Base-by-base conservation (phyloP, 2,113 vertebrate species). In the Callocephalon fimbriatum region DNA sequence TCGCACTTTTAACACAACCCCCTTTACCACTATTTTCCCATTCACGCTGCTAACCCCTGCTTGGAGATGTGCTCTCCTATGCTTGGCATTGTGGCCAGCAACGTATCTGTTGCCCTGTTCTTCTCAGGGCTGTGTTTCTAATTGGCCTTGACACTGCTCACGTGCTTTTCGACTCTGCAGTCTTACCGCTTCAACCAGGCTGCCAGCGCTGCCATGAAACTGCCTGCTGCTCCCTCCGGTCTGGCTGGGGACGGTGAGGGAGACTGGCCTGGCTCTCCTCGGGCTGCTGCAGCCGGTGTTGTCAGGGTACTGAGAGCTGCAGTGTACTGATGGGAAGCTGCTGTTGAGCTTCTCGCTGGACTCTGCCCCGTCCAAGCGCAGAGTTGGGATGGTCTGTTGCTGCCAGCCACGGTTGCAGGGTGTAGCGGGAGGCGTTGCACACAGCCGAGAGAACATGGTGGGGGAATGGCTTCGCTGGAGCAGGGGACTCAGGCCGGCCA, bases 131-230 rank as follows among this genome's bases (percentile, higher is more conserved):
- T 11, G 0, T 0, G 0, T 56, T 91, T n/a, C 85, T 51, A 47
- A 17, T 2, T 19, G 29, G 61, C 76, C 29, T 68, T 21, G 40
- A 48, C 19, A 25, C 56, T 13, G 29, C 53, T 47, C 0, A 2
- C 1, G 13, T 23, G 37, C 32, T 29, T 25, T 0, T 0, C 2
- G 20, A 3, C n/a, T 12, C 38, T 1, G 10, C 22, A 15, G 51
- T 84, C 99, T 98, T 96, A 99, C 99, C 98, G 99, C 99, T 98
- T 99, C 99, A 10, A 99, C 99, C 94, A 99, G 98, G 96, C 99
- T 99, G 97, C 99, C 98, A 47, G 99, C 99, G 4, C 99, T 99
- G 98, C 99, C 99, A 10, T 99, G 99, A 72, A 98, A 98, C 96
- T 99, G 99, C 62, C 98, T 98, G 88, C 97, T 97, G 61, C 97